These are phyloP conservation scores for Hyaena hyaena DNA, from an alignment of 2,113 vertebrate genomes.

Conservation along the genomic window DNA sequence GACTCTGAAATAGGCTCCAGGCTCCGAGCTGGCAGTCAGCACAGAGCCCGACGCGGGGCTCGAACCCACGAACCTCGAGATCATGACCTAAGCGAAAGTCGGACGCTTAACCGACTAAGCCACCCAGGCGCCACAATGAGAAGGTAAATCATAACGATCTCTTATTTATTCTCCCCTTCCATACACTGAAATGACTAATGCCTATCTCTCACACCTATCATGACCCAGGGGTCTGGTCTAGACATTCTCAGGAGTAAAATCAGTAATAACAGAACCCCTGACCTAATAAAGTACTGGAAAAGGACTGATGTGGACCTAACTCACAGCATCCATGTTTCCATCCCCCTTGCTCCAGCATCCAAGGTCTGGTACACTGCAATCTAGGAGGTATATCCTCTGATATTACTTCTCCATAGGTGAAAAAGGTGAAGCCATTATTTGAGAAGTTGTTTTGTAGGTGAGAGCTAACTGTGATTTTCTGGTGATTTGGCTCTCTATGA, in stretches of 20 bases:
- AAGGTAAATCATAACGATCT: not conserved
- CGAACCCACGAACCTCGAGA: no score
- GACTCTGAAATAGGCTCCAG: no score
- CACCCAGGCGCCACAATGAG: no score
- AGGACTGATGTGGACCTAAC: not conserved
- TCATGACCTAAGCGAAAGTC: no score
- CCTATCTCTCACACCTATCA: not conserved
- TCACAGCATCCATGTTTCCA: not conserved
- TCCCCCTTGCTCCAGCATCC: not conserved
- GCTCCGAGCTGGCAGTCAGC: no score
- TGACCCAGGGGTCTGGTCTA: not conserved
- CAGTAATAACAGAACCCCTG: not conserved
- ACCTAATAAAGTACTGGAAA: not conserved
- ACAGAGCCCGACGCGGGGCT: no score
- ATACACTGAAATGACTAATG: not conserved
- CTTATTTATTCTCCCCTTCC: not conserved
- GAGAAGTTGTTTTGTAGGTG: not conserved
- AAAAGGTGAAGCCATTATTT: not conserved
- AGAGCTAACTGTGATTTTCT: not conserved
- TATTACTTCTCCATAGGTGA: not conserved
- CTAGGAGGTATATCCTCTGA: not conserved
- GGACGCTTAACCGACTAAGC: no score
- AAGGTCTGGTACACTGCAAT: not conserved
- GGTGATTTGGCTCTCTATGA: not conserved
- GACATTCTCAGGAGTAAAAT: not conserved